Percentiles rank a stretch among this genome's conserved stretches.
phyloP scores from a whole-genome alignment of 2,113 vertebrate species.

The Chaenocephalus aceratus region DNA sequence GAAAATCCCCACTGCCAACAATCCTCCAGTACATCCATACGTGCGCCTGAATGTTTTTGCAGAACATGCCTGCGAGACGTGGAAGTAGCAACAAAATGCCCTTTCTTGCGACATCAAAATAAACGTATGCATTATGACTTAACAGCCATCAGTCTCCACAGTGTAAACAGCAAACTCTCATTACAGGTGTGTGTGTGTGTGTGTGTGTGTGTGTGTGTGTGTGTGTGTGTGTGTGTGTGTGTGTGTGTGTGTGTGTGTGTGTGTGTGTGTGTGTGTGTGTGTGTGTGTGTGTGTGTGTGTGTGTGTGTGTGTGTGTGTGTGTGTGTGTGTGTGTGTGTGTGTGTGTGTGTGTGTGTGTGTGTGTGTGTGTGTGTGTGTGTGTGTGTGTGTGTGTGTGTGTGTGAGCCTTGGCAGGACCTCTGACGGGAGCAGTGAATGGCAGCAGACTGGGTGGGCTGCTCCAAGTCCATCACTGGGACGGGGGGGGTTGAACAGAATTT shows the following conservation, averaged over 20 bases:
- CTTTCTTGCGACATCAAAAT: constrained; percentile 21
- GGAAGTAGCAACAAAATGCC: constrained; percentile 37
- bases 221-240: too few species aligned
- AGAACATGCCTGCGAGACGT: not conserved
- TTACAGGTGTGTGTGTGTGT: constrained; percentile 48
- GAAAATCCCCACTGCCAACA: too few species aligned
- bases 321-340: too few species aligned
- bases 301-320: too few species aligned
- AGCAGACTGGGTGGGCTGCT: constrained; percentile 58
- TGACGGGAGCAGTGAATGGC: constrained; percentile 59
- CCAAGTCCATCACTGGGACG: constrained; percentile 58
- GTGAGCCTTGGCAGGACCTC: constrained; percentile 58
- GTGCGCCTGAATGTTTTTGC: not conserved
- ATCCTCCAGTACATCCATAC: not conserved
- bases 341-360: too few species aligned
- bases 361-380: too few species aligned
- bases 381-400: too few species aligned
- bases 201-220: constrained; percentile 2
- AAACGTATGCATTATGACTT: constrained; percentile 41
- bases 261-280: constrained; percentile 7
- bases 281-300: too few species aligned
- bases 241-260: not conserved
- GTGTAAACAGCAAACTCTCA: constrained; percentile 52
- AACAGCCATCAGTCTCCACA: constrained; percentile 59
- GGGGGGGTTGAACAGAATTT: constrained; percentile 26